Evolutionary conservation across 2,113 vertebrate species (phyloP).

Genomic region (Physeter macrocephalus): DNA sequence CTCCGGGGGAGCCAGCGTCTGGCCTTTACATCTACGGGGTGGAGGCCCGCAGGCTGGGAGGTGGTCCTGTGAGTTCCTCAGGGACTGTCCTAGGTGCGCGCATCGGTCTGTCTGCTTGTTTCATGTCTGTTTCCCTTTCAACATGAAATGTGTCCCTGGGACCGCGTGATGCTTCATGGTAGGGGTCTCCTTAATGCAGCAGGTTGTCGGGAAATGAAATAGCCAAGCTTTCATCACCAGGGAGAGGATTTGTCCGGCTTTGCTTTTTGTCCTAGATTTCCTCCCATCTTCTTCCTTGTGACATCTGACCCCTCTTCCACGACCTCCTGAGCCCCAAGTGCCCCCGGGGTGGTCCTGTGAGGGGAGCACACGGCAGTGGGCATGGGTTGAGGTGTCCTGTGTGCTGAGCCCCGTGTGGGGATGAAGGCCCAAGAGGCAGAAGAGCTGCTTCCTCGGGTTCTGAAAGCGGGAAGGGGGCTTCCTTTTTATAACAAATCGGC

Average conservation of each 20-base stretch:
- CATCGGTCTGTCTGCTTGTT: conserved; percentile 59
- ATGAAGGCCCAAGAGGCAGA: accelerated
- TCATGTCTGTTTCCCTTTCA: conserved; percentile 40
- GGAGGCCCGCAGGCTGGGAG: neutral
- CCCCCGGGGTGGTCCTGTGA: neutral
- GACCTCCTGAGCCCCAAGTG: neutral
- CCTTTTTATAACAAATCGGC: neutral
- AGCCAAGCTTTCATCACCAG: neutral
- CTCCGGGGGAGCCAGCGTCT: neutral
- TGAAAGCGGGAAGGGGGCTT: neutral
- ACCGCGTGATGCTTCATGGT: neutral
- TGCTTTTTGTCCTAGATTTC: neutral
- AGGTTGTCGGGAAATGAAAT: neutral
- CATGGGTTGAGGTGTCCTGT: neutral
- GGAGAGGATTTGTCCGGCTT: neutral
- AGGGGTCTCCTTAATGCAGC: neutral
- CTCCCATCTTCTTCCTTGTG: neutral
- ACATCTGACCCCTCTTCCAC: neutral
- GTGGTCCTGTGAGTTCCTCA: conserved; percentile 65
- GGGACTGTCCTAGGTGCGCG: conserved; percentile 62
- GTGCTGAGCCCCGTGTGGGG: neutral
- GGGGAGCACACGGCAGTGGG: neutral
- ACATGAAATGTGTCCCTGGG: neutral
- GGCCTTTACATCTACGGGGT: accelerated
- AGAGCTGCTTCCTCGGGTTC: neutral